Conservation (phyloP, 1,140 invertebrate species). For the Gryllus bimaculatus region DNA sequence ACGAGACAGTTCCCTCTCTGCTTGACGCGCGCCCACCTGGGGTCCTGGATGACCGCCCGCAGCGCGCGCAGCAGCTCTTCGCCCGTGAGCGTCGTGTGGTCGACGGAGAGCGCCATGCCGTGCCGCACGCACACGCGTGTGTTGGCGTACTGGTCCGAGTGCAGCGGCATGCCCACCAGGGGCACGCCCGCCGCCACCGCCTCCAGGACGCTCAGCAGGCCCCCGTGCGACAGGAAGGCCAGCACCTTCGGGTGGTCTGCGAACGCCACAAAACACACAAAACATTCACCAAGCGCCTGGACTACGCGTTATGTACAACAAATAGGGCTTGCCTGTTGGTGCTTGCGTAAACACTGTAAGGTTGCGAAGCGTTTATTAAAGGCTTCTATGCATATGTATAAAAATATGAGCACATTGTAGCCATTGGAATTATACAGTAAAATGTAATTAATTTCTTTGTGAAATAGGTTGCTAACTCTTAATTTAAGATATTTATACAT, state of each 20-base stretch:
- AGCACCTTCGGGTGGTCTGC: constrained; percentile 39
- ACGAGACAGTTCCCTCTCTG: too few species aligned
- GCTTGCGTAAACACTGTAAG: too few species aligned
- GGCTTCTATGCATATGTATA: too few species aligned
- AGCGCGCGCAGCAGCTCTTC: constrained; percentile 29
- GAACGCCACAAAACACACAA: background rate
- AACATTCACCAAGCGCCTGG: too few species aligned
- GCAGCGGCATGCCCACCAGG: constrained; percentile 58
- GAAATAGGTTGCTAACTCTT: too few species aligned
- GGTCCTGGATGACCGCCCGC: constrained; percentile 30
- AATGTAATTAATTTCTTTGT: too few species aligned
- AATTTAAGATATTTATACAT: too few species aligned
- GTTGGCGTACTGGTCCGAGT: constrained; percentile 57
- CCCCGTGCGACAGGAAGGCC: constrained; percentile 63
- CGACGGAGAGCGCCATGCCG: constrained; percentile 32
- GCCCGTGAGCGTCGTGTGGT: constrained; percentile 32
- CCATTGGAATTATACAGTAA: too few species aligned
- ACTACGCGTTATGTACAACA: too few species aligned
- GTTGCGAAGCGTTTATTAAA: too few species aligned
- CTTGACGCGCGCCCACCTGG: constrained; percentile 26
- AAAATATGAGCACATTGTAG: too few species aligned
- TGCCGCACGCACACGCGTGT: constrained; percentile 37
- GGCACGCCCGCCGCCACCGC: constrained; percentile 63
- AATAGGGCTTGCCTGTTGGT: too few species aligned
- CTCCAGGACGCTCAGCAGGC: constrained; percentile 62